A percentile compares a stretch with the other conserved stretches of the same genome.
These are phyloP conservation scores for Hedychridium roseum DNA, from an alignment of 2,888 invertebrate species.

Conservation along the genomic window DNA sequence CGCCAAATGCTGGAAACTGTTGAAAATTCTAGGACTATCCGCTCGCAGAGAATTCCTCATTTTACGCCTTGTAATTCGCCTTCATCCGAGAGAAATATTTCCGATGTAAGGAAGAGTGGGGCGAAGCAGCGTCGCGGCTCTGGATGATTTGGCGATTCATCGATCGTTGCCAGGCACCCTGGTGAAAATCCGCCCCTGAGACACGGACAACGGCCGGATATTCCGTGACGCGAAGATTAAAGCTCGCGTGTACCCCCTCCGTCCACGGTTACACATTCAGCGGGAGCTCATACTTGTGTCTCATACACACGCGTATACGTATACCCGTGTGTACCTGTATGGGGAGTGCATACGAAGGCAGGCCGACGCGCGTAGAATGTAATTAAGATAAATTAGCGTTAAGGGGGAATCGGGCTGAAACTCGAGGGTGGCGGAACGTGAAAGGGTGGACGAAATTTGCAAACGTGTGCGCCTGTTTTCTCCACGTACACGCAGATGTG, in stretches of 20 bases:
- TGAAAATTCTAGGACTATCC: too few species aligned
- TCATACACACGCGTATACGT: too few species aligned
- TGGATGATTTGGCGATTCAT: slow-evolving; percentile 32
- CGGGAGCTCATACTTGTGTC: too few species aligned
- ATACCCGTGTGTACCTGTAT: too few species aligned
- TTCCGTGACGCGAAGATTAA: slow-evolving; percentile 47
- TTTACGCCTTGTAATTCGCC: too few species aligned
- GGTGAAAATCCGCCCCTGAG: slow-evolving; percentile 34
- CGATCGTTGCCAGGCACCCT: slow-evolving; percentile 28
- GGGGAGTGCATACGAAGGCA: slow-evolving; percentile 24
- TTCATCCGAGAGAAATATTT: too few species aligned
- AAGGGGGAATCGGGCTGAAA: slow-evolving; percentile 58
- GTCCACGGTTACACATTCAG: too few species aligned
- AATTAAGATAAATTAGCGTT: slow-evolving; percentile 63
- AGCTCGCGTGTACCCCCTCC: slow-evolving; percentile 38
- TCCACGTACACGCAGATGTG: background rate
- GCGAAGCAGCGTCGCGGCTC: slow-evolving; percentile 6
- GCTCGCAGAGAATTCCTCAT: too few species aligned
- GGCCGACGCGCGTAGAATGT: slow-evolving; percentile 60
- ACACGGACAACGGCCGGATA: slow-evolving; percentile 31
- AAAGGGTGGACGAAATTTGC: slow-evolving; percentile 27
- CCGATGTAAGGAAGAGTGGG: slow-evolving; percentile 4
- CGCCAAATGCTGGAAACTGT: too few species aligned
- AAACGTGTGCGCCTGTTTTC: slow-evolving; percentile 25
- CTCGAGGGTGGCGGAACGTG: slow-evolving; percentile 43